Evolutionary conservation across 2,797 vertebrate species (phyloP), one percentile per base, ranked within the genome.

Genomic region (Pelodytes ibericus): DNA sequence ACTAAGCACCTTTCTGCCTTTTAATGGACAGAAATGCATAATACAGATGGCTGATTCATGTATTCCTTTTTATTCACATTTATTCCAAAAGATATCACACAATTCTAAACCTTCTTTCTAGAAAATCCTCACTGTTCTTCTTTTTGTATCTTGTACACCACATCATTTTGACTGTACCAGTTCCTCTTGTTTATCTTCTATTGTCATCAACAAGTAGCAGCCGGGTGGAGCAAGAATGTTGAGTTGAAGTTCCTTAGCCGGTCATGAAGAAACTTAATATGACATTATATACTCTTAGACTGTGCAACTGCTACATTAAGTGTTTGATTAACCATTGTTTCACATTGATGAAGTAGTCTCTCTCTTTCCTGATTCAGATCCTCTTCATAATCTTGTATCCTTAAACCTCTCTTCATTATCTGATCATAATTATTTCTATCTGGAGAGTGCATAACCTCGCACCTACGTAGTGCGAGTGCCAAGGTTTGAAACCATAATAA

Each of bases 401-500:
- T 77, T 82, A 85, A 87, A 80, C 71, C 72, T 82, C 78, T 77
- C 85, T 85, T 84, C 78, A 84, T 83, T 86, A 82, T 59, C 8
- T 0, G 0, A 68, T 70, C 53, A 53, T 85, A 87, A 90, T 91
- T 84, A 87, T 82, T 85, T 87, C 81, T 69, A 84, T 87, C 82
- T 82, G 83, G 84, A 11, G 64, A 85, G 82, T 75, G 62, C 3
- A 0, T 85, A 87, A 86, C 85, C 86, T 86, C 83, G 84, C 85
- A 88, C 87, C 85, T 88, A 83, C 86, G 71, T 66, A 79, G 36
- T 2, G 71, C 66, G 77, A 84, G 81, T 86, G 85, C 80, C 85
- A 88, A 79, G 80, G 66, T 85, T 84, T 86, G 85, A 85, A 88
- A 86, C 82, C 69, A 33, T 89, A 87, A 86, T 85, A 85, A 87